Conservation (phyloP, 2,113 vertebrate genomes). For the Callorhinus ursinus region DNA sequence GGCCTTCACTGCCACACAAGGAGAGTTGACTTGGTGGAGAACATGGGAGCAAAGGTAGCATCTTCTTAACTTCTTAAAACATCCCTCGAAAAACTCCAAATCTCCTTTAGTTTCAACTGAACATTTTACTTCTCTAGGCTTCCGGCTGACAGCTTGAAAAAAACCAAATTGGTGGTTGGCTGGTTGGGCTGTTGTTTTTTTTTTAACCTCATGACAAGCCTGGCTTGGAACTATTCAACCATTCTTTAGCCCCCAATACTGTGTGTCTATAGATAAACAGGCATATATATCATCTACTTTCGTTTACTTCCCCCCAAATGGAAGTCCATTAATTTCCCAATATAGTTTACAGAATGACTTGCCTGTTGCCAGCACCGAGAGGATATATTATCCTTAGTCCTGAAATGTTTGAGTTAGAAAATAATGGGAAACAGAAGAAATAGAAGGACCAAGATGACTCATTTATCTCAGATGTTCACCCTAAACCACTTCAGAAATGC, state of each 20-base stretch:
- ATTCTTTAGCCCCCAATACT: conserved; percentile 51
- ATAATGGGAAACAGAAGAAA: conserved; percentile 73
- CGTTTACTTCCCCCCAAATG: conserved; percentile 75
- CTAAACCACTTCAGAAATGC: conserved; percentile 66
- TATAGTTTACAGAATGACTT: conserved; percentile 72
- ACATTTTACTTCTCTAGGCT: conserved; percentile 31
- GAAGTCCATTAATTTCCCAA: conserved; percentile 73
- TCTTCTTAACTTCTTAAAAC: conserved; percentile 28
- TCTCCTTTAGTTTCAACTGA: not conserved
- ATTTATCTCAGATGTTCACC: conserved; percentile 71
- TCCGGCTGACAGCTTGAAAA: conserved; percentile 46
- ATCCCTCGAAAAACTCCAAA: not conserved
- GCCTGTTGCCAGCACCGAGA: conserved; percentile 45
- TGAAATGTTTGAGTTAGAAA: conserved; percentile 70
- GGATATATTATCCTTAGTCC: conserved; percentile 66
- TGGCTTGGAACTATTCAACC: conserved; percentile 21
- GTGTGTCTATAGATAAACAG: conserved; percentile 69
- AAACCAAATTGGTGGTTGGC: conserved; percentile 37
- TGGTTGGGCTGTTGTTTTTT: not conserved
- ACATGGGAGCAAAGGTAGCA: not conserved
- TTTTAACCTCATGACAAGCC: conserved; percentile 48
- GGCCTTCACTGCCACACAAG: not conserved
- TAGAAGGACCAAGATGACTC: conserved; percentile 60
- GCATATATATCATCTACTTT: conserved; percentile 72
- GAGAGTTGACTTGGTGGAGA: not conserved